Conservation (phyloP, 2,113 vertebrate species). For the Hypocryptadius cinnamomeus region DNA sequence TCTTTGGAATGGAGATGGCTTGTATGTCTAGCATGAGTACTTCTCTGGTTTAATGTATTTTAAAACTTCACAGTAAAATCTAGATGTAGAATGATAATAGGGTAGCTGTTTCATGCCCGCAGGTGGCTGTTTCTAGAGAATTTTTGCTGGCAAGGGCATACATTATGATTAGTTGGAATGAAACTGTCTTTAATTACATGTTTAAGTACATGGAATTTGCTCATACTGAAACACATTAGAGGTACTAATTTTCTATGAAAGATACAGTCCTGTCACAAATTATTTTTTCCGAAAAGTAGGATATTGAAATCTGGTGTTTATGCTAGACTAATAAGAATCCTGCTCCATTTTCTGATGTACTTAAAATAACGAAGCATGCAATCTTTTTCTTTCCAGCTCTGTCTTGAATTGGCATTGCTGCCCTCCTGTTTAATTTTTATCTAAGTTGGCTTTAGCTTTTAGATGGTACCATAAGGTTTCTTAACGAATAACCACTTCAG, state of each 20-base stretch:
- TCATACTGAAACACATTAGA: neutral
- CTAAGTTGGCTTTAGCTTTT: slow-evolving; percentile 77
- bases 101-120: slow-evolving; percentile 4
- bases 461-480: slow-evolving; percentile 68
- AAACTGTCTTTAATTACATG: neutral
- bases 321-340: slow-evolving; percentile 79
- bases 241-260: neutral
- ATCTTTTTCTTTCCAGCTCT: slow-evolving; percentile 70
- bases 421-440: slow-evolving; percentile 66
- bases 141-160: neutral
- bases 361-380: slow-evolving; percentile 76
- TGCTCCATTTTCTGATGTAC: slow-evolving; percentile 74
- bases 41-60: slow-evolving; percentile 21
- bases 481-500: slow-evolving; percentile 54
- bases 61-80: slow-evolving; percentile 2
- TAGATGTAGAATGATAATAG: neutral
- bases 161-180: slow-evolving; percentile 5
- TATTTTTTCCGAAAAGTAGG: slow-evolving; percentile 13
- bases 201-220: neutral
- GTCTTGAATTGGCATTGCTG: slow-evolving; percentile 75
- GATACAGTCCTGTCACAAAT: neutral
- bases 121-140: neutral
- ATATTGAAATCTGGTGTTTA: slow-evolving; percentile 50
- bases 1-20: slow-evolving; percentile 74
- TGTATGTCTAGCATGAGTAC: slow-evolving; percentile 75